Conservation (phyloP, 2,797 vertebrate genomes). For the Ctenopoma kingsleyae region DNA sequence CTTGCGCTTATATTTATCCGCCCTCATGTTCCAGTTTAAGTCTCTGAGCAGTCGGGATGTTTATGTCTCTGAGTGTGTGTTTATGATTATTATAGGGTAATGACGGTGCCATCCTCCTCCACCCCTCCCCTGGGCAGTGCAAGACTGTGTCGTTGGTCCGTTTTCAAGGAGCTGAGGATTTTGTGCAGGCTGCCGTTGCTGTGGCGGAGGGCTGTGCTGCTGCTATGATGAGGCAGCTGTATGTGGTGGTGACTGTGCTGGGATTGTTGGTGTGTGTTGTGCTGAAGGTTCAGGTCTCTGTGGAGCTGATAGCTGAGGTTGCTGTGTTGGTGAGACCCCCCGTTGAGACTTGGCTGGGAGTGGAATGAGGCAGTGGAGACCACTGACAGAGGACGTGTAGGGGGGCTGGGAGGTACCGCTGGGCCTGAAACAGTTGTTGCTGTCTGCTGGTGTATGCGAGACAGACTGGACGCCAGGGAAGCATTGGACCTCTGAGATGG, state of each 20-base stretch:
- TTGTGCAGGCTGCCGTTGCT: slow-evolving; percentile 94
- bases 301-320: slow-evolving; percentile 90
- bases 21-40: slow-evolving; percentile 68
- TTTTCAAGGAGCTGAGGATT: slow-evolving; percentile 94
- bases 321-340: slow-evolving; percentile 82
- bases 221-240: slow-evolving; percentile 81
- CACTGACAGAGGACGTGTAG: slow-evolving; percentile 79
- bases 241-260: slow-evolving; percentile 70
- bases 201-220: slow-evolving; percentile 87
- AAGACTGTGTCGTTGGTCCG: slow-evolving; percentile 94
- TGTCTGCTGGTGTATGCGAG: slow-evolving; percentile 77
- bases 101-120: slow-evolving; percentile 96
- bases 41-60: slow-evolving; percentile 76
- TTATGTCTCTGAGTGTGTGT: slow-evolving; percentile 44
- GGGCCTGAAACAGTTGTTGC: slow-evolving; percentile 38
- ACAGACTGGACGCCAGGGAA: slow-evolving; percentile 76
- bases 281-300: slow-evolving; percentile 89
- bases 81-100: slow-evolving; percentile 90
- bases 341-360: slow-evolving; percentile 85
- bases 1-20: slow-evolving; percentile 59
- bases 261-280: slow-evolving; percentile 65
- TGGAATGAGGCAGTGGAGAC: slow-evolving; percentile 86
- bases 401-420: slow-evolving; percentile 74
- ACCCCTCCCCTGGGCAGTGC: slow-evolving; percentile 94
- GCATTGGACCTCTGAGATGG: slow-evolving; percentile 88